Evolutionary conservation across 2,888 invertebrate genomes (phyloP).

Genomic region (Cyrtodaria siliqua): DNA sequence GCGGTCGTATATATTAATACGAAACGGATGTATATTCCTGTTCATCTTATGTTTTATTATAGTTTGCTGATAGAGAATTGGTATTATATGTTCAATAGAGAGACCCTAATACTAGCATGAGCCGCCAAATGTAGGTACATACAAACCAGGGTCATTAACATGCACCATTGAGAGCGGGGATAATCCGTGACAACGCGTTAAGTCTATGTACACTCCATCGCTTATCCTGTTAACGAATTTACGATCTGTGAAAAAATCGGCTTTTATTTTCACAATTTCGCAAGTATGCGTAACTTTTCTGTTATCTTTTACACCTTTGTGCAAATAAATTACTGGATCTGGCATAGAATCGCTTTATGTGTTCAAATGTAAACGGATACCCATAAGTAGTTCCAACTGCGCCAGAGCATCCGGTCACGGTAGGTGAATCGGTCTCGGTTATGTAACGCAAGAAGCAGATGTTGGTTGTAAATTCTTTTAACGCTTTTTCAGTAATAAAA

Average conservation of each 20-base stretch:
- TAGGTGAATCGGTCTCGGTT: constrained; percentile 1
- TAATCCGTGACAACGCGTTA: no score
- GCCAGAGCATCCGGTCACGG: constrained; percentile 19
- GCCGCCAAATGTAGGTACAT: no score
- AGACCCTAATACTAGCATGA: no score
- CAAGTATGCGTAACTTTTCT: constrained; percentile 26
- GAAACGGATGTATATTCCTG: no score
- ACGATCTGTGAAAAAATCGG: constrained; percentile 33
- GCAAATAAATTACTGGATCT: constrained; percentile 1
- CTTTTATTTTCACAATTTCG: constrained; percentile 16
- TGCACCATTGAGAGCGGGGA: no score
- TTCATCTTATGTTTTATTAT: no score
- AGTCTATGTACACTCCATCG: not conserved
- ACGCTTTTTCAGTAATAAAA: no score
- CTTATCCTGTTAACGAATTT: constrained; percentile 35
- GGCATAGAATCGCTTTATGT: constrained; percentile 6
- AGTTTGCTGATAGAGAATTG: no score
- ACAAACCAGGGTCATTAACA: constrained; percentile 26
- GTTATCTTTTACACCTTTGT: constrained; percentile 3
- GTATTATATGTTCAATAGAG: no score
- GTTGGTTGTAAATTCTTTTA: no score
- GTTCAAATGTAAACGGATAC: constrained; percentile 6
- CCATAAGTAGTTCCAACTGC: constrained; percentile 4
- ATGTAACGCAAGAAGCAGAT: no score
- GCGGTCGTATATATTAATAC: no score